phyloP scores from a whole-genome alignment of 2,888 invertebrate species.

The Eutolmus rufibarbis region DNA sequence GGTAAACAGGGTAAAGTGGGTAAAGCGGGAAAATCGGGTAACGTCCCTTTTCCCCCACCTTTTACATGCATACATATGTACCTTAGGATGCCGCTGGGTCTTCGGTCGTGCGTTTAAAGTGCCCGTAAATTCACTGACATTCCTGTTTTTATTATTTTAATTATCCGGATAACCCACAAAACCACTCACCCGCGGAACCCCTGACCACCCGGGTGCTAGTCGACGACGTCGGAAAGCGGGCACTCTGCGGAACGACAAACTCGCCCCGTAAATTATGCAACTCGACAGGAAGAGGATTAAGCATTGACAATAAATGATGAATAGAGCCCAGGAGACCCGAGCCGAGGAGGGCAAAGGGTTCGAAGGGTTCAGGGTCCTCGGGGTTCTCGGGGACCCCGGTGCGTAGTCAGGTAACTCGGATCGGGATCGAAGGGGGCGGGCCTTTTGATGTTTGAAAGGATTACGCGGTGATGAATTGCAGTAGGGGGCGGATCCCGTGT shows the following conservation, averaged over 20 bases:
- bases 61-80: not conserved
- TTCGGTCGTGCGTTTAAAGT: not conserved
- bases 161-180: conserved; percentile 1
- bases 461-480: not conserved
- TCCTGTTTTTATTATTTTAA: conserved; percentile 21
- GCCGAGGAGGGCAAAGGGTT: not conserved
- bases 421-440: not conserved
- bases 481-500: not conserved
- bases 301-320: conserved; percentile 29
- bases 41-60: not conserved
- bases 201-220: not conserved
- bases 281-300: conserved; percentile 19
- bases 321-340: not conserved
- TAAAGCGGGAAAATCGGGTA: not conserved
- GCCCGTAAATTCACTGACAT: not conserved
- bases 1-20: not conserved
- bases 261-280: conserved; percentile 17
- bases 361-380: not conserved
- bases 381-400: not conserved
- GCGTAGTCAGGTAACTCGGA: not conserved
- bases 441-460: conserved; percentile 20
- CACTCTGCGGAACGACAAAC: not conserved
- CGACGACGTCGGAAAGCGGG: not conserved
- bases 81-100: not conserved
- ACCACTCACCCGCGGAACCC: not conserved